phyloP scores from a whole-genome alignment of 2,113 vertebrate species.

The Xyliphius kryptos region DNA sequence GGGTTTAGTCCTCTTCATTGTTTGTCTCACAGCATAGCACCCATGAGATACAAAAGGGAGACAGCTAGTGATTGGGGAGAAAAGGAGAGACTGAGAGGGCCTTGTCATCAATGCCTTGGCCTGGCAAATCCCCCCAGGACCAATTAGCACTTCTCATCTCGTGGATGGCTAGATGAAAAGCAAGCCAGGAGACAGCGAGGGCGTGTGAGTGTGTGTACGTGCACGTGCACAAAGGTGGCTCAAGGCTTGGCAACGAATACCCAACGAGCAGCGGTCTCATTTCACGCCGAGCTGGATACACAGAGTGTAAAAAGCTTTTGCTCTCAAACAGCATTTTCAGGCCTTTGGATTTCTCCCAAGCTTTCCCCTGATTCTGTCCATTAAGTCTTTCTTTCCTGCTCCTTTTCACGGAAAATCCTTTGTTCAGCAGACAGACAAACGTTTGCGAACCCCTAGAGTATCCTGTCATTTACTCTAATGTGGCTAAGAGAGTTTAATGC shows the following conservation, averaged over 20 bases:
- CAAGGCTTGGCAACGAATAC: slow-evolving; percentile 67
- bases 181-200: slow-evolving; percentile 43
- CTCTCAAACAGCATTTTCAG: slow-evolving; percentile 78
- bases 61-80: slow-evolving; percentile 31
- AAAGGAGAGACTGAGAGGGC: slow-evolving; percentile 48
- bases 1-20: slow-evolving; percentile 63
- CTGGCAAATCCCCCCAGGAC: slow-evolving; percentile 86
- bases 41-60: slow-evolving; percentile 77
- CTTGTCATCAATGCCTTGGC: slow-evolving; percentile 76
- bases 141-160: slow-evolving; percentile 90
- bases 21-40: slow-evolving; percentile 80
- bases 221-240: slow-evolving; percentile 47
- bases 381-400: slow-evolving; percentile 46
- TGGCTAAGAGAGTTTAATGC: slow-evolving; percentile 48
- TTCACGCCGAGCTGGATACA: slow-evolving; percentile 69
- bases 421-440: background rate
- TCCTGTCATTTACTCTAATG: slow-evolving; percentile 50
- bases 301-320: slow-evolving; percentile 72
- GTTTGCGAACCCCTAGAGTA: background rate
- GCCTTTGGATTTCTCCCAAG: slow-evolving; percentile 52
- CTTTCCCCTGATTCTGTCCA: slow-evolving; percentile 51
- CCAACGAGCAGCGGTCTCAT: slow-evolving; percentile 64
- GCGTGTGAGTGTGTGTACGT: slow-evolving; percentile 23
- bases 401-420: too few relatives aligned
- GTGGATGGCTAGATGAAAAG: slow-evolving; percentile 89